Percentiles rank a stretch among this genome's conserved stretches.
phyloP scores from a whole-genome alignment of 2,797 vertebrate genomes.

The Propithecus deckenii region DNA sequence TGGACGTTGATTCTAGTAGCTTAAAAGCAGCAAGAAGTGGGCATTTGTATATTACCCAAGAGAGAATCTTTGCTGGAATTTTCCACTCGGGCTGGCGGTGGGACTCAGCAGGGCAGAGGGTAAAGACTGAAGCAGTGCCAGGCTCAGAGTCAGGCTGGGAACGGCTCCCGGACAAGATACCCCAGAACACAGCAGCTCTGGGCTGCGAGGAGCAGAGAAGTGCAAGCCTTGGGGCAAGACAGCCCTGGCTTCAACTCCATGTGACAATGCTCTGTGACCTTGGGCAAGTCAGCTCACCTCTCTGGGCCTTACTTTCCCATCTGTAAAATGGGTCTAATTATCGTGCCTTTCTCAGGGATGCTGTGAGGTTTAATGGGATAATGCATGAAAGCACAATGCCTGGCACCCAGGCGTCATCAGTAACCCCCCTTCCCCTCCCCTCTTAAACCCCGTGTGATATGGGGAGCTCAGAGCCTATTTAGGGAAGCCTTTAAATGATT shows the following conservation, averaged over 20 bases:
- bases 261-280: background rate
- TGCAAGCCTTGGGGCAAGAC: background rate
- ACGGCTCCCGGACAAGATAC: rapidly evolving
- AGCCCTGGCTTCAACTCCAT: background rate
- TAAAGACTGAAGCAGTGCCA: background rate
- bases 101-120: background rate
- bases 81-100: background rate
- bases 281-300: background rate
- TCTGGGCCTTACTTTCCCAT: background rate
- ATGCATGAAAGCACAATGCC: background rate
- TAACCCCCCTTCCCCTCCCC: background rate
- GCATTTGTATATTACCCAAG: background rate
- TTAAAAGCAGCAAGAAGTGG: background rate
- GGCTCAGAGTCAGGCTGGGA: background rate
- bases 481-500: background rate
- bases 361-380: background rate
- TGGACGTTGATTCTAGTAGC: background rate
- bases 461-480: background rate
- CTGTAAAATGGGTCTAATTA: background rate
- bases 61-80: background rate
- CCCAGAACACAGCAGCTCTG: background rate
- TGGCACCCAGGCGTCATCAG: background rate
- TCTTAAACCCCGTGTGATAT: background rate
- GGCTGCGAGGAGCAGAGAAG: background rate
- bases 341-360: background rate